Evolutionary conservation across 2,797 vertebrate species (phyloP).

Genomic region (Heterohyrax brucei): DNA sequence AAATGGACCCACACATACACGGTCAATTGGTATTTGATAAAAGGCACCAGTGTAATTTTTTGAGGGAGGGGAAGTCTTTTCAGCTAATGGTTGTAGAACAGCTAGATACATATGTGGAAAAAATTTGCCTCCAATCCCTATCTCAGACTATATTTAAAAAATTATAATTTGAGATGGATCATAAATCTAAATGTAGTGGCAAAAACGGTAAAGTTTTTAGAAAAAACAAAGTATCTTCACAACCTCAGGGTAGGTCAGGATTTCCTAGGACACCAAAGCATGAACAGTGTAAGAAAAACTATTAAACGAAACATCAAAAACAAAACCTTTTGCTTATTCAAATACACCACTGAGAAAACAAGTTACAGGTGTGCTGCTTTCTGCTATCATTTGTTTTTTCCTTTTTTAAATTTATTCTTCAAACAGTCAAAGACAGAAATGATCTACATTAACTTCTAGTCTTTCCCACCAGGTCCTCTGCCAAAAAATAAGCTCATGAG

Average conservation of each 20-base stretch:
- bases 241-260: not conserved
- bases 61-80: not conserved
- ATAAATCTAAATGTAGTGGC: not conserved
- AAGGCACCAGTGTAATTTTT: not conserved
- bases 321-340: not conserved
- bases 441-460: not conserved
- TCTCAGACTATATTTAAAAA: not conserved
- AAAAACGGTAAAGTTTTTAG: not conserved
- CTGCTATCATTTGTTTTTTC: not conserved
- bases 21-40: conserved; percentile 10
- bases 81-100: not conserved
- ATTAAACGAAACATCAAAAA: not conserved
- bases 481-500: not conserved
- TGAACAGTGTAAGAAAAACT: not conserved
- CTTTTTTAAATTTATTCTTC: conserved; percentile 26
- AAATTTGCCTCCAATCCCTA: not conserved
- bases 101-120: not conserved
- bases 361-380: conserved; percentile 11
- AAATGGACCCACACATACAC: not conserved
- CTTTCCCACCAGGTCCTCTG: not conserved
- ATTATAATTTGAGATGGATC: not conserved
- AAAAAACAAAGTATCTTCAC: not conserved
- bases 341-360: not conserved
- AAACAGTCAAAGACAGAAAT: not conserved
- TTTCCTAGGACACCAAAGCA: not conserved